Percentiles rank a stretch among this genome's conserved stretches.
These are phyloP conservation scores for Chrysina gloriosa DNA, from an alignment of 2,888 invertebrate species.

Conservation along the genomic window DNA sequence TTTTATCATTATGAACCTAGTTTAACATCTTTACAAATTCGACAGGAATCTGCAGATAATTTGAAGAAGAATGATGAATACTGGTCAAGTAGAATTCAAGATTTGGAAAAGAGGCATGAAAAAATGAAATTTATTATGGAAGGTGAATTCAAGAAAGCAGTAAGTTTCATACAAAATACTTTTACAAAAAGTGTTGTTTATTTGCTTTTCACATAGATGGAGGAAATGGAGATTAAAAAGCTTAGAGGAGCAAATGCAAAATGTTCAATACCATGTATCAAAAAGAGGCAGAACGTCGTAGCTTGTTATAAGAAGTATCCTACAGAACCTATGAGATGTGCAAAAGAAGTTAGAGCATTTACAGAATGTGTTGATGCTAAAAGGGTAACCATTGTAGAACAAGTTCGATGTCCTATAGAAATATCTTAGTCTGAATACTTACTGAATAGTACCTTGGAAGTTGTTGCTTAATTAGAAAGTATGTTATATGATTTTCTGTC, in stretches of 20 bases:
- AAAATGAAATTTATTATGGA: conserved; percentile 70
- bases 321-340: conserved; percentile 71
- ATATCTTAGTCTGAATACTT: not conserved
- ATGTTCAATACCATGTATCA: conserved; percentile 68
- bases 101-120: conserved; percentile 69
- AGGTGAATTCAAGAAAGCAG: conserved; percentile 70
- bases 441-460: conserved; percentile 18
- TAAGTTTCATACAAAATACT: conserved; percentile 49
- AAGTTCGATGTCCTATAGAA: conserved; percentile 12
- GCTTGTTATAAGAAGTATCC: conserved; percentile 72
- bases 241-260: not conserved
- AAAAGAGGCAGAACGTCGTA: conserved; percentile 68
- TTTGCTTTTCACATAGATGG: conserved; percentile 52
- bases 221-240: conserved; percentile 51
- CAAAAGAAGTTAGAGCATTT: conserved; percentile 71
- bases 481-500: conserved; percentile 19
- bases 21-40: conserved; percentile 62
- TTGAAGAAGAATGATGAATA: conserved; percentile 71
- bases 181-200: not conserved
- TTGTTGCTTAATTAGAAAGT: conserved; percentile 31
- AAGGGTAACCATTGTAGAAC: conserved; percentile 64
- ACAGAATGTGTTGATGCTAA: conserved; percentile 71
- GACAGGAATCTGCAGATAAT: conserved; percentile 70
- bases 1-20: conserved; percentile 60
- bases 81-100: conserved; percentile 70